Evolutionary conservation across 2,113 vertebrate species (phyloP).

Genomic region (Ammodytes dubius): DNA sequence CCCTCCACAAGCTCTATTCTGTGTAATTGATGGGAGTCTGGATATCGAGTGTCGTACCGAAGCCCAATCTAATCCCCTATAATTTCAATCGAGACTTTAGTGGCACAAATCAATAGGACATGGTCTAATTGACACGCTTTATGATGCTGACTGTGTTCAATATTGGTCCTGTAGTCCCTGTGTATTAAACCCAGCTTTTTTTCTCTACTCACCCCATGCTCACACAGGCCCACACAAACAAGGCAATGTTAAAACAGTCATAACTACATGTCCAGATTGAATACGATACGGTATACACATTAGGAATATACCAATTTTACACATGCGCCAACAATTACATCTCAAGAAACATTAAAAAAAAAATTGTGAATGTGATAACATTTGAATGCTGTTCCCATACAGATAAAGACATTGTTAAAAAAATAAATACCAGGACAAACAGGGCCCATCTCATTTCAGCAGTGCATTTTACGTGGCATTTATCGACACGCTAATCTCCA

Average conservation of each 20-base stretch:
- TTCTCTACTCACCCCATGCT: slow-evolving; percentile 40
- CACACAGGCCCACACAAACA: background rate
- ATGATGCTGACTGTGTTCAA: slow-evolving; percentile 61
- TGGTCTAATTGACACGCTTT: slow-evolving; percentile 56
- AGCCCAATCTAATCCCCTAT: slow-evolving; percentile 51
- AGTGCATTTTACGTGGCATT: slow-evolving; percentile 27
- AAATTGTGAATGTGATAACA: background rate
- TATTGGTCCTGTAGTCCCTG: slow-evolving; percentile 45
- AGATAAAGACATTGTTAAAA: background rate
- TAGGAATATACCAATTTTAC: background rate
- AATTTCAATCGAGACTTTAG: slow-evolving; percentile 74
- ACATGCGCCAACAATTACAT: background rate
- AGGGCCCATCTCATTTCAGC: background rate
- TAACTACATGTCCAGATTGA: background rate
- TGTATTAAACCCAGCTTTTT: slow-evolving; percentile 34
- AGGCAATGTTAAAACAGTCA: background rate
- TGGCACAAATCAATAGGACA: slow-evolving; percentile 73
- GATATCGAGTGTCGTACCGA: slow-evolving; percentile 65
- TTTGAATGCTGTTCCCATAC: background rate
- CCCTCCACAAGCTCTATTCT: slow-evolving; percentile 48
- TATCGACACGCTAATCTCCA: slow-evolving; percentile 12
- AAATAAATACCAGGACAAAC: background rate
- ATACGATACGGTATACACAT: background rate
- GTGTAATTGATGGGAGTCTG: slow-evolving; percentile 59
- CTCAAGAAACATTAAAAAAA: background rate